phyloP scores from a whole-genome alignment of 2,888 invertebrate genomes.

The Minunthozetes semirufus region DNA sequence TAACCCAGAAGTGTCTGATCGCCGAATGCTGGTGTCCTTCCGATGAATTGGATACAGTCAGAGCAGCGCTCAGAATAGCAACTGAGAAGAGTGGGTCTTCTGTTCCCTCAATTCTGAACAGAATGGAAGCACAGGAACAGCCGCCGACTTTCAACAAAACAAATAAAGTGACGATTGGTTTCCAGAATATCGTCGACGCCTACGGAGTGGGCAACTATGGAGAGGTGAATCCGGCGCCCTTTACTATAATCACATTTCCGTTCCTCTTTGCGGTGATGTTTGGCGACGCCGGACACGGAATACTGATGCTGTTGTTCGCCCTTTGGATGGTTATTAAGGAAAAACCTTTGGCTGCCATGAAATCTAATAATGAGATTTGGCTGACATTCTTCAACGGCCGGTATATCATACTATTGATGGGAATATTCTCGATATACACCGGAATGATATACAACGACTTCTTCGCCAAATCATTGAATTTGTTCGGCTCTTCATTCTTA shows the following conservation, averaged over 20 bases:
- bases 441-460: slow-evolving; percentile 96
- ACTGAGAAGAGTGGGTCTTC: slow-evolving; percentile 90
- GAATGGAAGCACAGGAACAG: slow-evolving; percentile 73
- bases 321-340: slow-evolving; percentile 92
- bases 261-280: slow-evolving; percentile 98
- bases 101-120: slow-evolving; percentile 89
- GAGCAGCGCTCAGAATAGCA: slow-evolving; percentile 80
- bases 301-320: slow-evolving; percentile 82
- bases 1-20: slow-evolving; percentile 98
- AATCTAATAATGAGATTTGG: slow-evolving; percentile 92
- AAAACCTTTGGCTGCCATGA: slow-evolving; percentile 77
- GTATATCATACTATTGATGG: slow-evolving; percentile 95
- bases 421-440: slow-evolving; percentile 93
- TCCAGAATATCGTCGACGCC: slow-evolving; percentile 89
- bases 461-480: slow-evolving; percentile 89
- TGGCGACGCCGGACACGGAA: slow-evolving; percentile 90
- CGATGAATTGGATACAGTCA: slow-evolving; percentile 80
- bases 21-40: slow-evolving; percentile 97
- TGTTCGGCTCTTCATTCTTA: slow-evolving; percentile 86
- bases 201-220: slow-evolving; percentile 93
- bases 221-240: slow-evolving; percentile 95
- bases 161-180: slow-evolving; percentile 91
- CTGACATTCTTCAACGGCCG: slow-evolving; percentile 96
- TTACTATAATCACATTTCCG: slow-evolving; percentile 94
- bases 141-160: slow-evolving; percentile 94